A percentile compares a stretch with the other conserved stretches of the same genome.
phyloP scores from a whole-genome alignment of 2,797 vertebrate species.

The Oophaga sylvatica region DNA sequence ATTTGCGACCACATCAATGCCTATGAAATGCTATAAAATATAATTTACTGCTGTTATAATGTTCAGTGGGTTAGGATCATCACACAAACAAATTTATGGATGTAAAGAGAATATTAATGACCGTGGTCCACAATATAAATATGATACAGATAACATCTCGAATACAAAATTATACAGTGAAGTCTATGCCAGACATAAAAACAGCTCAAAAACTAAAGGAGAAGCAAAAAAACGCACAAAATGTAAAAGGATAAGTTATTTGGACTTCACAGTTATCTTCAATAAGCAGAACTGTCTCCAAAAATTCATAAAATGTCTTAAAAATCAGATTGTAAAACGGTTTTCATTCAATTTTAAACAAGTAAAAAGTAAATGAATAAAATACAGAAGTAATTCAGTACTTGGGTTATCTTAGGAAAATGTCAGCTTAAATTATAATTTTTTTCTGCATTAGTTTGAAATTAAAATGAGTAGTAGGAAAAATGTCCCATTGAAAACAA shows the following conservation, averaged over 20 bases:
- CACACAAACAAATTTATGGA: background rate
- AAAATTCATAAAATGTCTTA: constrained; percentile 10
- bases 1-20: constrained; percentile 4
- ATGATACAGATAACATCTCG: background rate
- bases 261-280: background rate
- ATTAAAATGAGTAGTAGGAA: background rate
- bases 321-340: background rate
- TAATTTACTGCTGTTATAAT: constrained; percentile 13
- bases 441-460: background rate
- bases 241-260: background rate
- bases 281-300: background rate
- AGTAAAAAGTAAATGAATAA: background rate
- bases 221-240: background rate
- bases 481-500: too few species aligned
- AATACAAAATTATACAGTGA: background rate
- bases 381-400: background rate
- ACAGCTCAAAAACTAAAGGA: constrained; percentile 13
- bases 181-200: background rate
- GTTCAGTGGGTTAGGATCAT: background rate
- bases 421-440: background rate
- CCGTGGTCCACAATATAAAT: background rate
- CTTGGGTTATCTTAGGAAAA: background rate
- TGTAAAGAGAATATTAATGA: constrained; percentile 47
- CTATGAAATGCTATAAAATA: constrained; percentile 13
- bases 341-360: background rate